Conservation (phyloP, 2,888 invertebrate genomes). For the Tetragonisca angustula region DNA sequence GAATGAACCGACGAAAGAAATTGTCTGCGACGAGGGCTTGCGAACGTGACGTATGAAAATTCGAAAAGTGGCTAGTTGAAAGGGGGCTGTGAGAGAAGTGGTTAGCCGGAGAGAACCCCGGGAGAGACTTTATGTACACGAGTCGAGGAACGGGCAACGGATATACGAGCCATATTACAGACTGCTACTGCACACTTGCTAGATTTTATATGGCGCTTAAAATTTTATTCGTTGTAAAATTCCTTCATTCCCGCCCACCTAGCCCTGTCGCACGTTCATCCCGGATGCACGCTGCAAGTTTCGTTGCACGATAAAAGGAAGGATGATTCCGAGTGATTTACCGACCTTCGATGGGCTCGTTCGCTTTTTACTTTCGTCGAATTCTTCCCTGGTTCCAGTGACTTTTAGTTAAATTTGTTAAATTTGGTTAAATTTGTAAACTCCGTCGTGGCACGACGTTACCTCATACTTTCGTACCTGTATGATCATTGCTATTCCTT, state of each 20-base stretch:
- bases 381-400: not conserved
- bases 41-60: slow-evolving; percentile 29
- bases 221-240: slow-evolving; percentile 81
- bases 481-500: too few species aligned
- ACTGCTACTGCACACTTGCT: slow-evolving; percentile 77
- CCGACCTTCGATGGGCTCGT: slow-evolving; percentile 2
- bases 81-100: slow-evolving; percentile 9
- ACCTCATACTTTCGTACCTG: not conserved
- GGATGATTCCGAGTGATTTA: slow-evolving; percentile 28
- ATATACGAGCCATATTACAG: slow-evolving; percentile 76
- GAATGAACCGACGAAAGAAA: not conserved
- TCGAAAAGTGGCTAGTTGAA: slow-evolving; percentile 12
- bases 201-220: slow-evolving; percentile 80
- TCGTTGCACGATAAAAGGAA: slow-evolving; percentile 24
- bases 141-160: slow-evolving; percentile 67
- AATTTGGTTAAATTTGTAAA: not conserved
- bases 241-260: slow-evolving; percentile 61
- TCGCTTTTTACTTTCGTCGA: not conserved
- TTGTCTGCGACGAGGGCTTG: not conserved
- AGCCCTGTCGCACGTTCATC: slow-evolving; percentile 28
- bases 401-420: not conserved
- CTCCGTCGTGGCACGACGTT: not conserved
- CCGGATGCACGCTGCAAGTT: slow-evolving; percentile 54
- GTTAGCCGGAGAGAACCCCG: slow-evolving; percentile 1
- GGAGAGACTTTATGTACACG: slow-evolving; percentile 71